These are phyloP conservation scores for Prionchulus punctatus DNA, from an alignment of 2,888 invertebrate species.

Conservation along the genomic window DNA sequence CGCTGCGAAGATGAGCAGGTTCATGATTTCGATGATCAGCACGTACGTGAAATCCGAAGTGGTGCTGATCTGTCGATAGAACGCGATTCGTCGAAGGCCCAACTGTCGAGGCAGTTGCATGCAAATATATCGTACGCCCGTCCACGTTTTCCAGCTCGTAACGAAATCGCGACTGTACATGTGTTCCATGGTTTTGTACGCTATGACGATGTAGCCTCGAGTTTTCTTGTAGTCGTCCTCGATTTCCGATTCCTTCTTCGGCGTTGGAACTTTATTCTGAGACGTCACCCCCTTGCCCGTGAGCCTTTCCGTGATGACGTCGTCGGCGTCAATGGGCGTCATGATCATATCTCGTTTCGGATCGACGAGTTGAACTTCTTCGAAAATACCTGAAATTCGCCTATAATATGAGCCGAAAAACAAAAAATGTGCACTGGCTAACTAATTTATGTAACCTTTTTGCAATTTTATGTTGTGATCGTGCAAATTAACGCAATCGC, in stretches of 20 bases:
- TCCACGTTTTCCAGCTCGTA: constrained; percentile 21
- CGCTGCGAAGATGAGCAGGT: constrained; percentile 18
- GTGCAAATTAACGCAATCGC: constrained; percentile 7
- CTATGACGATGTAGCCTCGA: constrained; percentile 19
- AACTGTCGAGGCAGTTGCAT: constrained; percentile 16
- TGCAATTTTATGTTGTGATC: constrained; percentile 5
- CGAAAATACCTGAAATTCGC: constrained; percentile 11
- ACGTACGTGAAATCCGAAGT: constrained; percentile 18
- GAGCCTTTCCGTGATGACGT: not conserved
- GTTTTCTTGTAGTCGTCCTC: constrained; percentile 1
- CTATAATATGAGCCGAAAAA: no score
- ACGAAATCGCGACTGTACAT: constrained; percentile 20
- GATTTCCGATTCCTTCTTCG: not conserved
- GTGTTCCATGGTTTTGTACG: constrained; percentile 21
- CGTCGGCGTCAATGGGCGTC: constrained; percentile 11
- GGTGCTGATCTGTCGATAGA: constrained; percentile 16
- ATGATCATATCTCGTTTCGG: constrained; percentile 11
- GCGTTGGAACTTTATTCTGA: not conserved
- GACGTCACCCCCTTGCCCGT: not conserved
- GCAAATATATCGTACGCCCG: constrained; percentile 20
- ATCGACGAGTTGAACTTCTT: constrained; percentile 13
- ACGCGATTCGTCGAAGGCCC: constrained; percentile 18
- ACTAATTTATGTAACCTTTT: constrained; percentile 7
- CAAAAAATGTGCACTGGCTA: not conserved
- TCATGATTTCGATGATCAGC: constrained; percentile 17